These are phyloP conservation scores for Strigops habroptila DNA, from an alignment of 2,113 vertebrate genomes.

Conservation along the genomic window DNA sequence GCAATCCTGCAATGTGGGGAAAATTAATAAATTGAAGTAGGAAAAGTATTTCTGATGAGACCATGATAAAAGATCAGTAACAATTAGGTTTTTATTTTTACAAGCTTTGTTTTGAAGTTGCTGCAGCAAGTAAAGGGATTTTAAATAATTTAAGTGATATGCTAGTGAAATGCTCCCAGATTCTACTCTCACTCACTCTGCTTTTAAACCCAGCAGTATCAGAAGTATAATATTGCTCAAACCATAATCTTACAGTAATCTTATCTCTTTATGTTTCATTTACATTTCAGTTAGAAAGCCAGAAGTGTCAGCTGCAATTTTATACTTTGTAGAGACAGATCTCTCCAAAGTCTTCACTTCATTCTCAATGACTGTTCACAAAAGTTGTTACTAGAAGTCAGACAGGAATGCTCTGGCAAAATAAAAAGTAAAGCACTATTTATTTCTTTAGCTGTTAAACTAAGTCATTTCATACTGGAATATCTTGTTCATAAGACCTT, in stretches of 20 bases:
- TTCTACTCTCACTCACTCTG: neutral
- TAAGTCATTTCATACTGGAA: neutral
- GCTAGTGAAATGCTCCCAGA: neutral
- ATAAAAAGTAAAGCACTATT: neutral
- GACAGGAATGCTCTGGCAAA: neutral
- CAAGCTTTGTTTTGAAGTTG: neutral
- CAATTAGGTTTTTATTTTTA: neutral
- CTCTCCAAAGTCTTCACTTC: neutral
- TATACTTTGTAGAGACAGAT: neutral
- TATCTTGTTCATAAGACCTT: neutral
- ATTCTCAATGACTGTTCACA: neutral
- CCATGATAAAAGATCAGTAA: neutral
- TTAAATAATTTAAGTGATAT: neutral
- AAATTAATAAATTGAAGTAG: neutral
- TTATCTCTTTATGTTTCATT: neutral
- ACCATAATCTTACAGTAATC: neutral
- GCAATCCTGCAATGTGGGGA: neutral
- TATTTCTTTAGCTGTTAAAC: neutral
- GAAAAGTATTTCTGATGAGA: neutral
- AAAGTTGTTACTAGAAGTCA: neutral
- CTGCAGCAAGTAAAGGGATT: neutral
- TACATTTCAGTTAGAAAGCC: neutral
- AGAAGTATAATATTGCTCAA: neutral
- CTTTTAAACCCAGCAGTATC: neutral
- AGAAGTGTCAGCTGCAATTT: neutral